Percentiles rank a stretch among this genome's conserved stretches.
These are phyloP conservation scores for Ips typographus DNA, from an alignment of 1,140 invertebrate species.

Conservation along the genomic window DNA sequence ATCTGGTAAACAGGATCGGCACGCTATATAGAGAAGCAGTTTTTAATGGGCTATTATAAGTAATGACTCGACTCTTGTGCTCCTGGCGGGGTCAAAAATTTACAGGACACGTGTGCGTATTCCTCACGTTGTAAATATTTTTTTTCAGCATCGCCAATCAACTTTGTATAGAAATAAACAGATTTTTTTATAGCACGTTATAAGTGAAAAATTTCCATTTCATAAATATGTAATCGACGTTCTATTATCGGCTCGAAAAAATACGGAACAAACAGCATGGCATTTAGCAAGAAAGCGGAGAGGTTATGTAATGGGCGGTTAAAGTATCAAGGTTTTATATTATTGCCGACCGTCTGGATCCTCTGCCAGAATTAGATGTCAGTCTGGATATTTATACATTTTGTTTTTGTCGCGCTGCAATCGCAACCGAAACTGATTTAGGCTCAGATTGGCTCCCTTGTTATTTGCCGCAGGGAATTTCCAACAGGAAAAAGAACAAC, in stretches of 20 bases:
- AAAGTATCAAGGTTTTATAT: slow-evolving; percentile 21
- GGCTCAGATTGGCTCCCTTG: not conserved
- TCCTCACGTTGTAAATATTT: no score
- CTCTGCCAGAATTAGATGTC: slow-evolving; percentile 27
- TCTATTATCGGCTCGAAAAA: not conserved
- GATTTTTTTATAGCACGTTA: no score
- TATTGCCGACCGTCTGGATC: slow-evolving; percentile 14
- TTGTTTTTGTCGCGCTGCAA: slow-evolving; percentile 22
- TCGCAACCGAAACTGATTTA: not conserved
- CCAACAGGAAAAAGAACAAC: not conserved
- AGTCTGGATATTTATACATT: slow-evolving; percentile 29
- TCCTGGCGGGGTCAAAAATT: no score
- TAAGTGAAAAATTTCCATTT: no score
- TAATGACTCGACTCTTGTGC: no score
- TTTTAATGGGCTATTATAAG: no score
- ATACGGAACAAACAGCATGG: slow-evolving; percentile 5
- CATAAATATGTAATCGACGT: not conserved
- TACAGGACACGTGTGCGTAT: no score
- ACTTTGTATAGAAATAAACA: no score
- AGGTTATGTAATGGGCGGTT: slow-evolving; percentile 9
- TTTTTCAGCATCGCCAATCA: no score
- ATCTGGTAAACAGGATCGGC: no score
- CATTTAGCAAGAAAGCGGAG: slow-evolving; percentile 12
- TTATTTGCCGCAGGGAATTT: no score
- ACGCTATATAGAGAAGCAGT: no score